phyloP scores from a whole-genome alignment of 2,797 vertebrate genomes.

The Ispidina picta region DNA sequence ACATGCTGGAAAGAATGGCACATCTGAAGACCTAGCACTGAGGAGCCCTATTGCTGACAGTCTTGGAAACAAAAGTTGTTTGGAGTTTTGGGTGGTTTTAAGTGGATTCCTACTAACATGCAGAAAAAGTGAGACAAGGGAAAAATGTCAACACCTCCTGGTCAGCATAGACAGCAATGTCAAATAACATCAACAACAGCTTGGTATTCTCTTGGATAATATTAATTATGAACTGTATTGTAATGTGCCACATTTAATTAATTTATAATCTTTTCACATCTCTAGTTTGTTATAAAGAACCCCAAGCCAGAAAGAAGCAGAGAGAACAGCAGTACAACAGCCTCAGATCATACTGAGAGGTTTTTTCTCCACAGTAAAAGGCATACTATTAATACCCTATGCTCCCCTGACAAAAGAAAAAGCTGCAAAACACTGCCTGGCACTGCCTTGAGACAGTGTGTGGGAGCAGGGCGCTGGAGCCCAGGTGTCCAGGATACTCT shows the following conservation, averaged over 20 bases:
- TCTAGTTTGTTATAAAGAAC: background rate
- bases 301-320: background rate
- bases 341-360: background rate
- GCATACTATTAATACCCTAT: background rate
- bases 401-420: background rate
- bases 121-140: background rate
- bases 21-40: background rate
- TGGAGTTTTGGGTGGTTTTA: background rate
- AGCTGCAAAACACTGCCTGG: background rate
- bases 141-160: background rate
- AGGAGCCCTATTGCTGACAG: background rate
- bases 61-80: background rate
- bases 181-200: background rate
- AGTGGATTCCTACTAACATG: background rate
- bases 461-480: background rate
- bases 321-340: background rate
- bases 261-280: background rate
- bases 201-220: background rate
- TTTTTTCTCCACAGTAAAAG: background rate
- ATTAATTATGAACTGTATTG: background rate
- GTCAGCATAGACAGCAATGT: background rate
- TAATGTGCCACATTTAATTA: background rate
- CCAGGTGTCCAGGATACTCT: background rate
- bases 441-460: background rate
- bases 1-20: rapidly evolving